Evolutionary conservation across 2,113 vertebrate genomes (phyloP), one percentile per base, ranked within the genome.

Genomic region (Xiphophorus maculatus): DNA sequence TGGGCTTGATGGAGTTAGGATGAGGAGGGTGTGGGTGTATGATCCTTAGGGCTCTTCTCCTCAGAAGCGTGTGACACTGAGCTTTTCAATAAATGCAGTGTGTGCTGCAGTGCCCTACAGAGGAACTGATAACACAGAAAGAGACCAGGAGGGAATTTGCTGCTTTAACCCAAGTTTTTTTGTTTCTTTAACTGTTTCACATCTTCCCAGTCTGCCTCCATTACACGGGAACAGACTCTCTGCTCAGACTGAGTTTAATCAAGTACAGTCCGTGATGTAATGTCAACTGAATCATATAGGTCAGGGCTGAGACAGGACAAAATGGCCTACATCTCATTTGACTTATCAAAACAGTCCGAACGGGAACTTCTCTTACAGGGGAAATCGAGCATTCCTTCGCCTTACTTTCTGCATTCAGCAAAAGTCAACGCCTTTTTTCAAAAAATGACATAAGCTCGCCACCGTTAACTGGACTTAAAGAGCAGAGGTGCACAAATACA

Each of bases 21-120:
- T 28, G 60, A 66, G 74, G 71, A 85, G 63, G 72, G 72, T 10
- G 40, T 29, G 51, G 29, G 77, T 70, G 69, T 63, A 54, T 69
- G 78, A 69, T 90, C 91, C 91, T 91, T 63, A 72, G 83, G 92
- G 91, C 87, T 91, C 90, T 90, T 91, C 92, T 93, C 91, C 89
- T 91, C 87, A 88, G 88, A 91, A 87, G 85, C 93, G 91, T 94
- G 93, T 94, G 93, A 94, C 91, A 93, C 86, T 83, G 81, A 84
- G 84, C 71, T 87, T 91, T 87, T 93, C 90, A 94, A 94, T 93
- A 91, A 92, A 91, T 90, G 91, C 74, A 93, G 90, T 93, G 93
- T 94, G 91, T 90, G 79, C 88, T 92, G 85, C 85, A 87, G 87
- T 91, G 92, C 92, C 92, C 92, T 93, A 91, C 86, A 91, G 92